Base-by-base conservation (phyloP, 1,140 invertebrate species). In the Uloborus diversus region DNA sequence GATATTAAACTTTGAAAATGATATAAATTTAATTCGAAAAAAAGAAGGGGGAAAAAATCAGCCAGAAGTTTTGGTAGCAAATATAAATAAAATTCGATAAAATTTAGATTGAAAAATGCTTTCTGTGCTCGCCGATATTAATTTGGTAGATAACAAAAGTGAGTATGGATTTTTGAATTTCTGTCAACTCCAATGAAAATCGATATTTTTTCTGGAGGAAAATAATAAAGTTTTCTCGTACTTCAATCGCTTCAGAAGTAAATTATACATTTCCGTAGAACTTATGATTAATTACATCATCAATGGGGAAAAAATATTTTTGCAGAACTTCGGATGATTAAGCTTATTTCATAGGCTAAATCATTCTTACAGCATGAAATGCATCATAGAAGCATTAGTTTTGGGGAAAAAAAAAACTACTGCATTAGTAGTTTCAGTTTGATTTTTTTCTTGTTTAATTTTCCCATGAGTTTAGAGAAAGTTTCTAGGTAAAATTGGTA, bases 241-340 rank as follows among this genome's bases (percentile, higher is more conserved):
- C 71, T 75, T 75, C 71, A 75, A 47, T 62, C 71, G 71, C 64
- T 49, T 75, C 20, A 62, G 17, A 64, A 75, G 64, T 62, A 64
- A 62, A 75, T 75, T 64, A 75, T 51, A 25, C 47, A 51, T 32
- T 75, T 75, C 71, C 71, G 71, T 32, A 32, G 13, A 47, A 75
- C 27, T 75, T 75, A 62, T 75, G 71, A 75, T 75, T 75, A 64
- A 75, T 75, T 75, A 27, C 57, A 51, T 25, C 25, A 71, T 75
- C 56, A 42, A 75, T 75, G 49, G 27, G 0, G 32, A 25, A 59
- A 14, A 75, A 73, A 7, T 42, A 42, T 42, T 42, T 42, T 5
- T 42, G n/a, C n/a, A n/a, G n/a, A n/a, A n/a, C n/a, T n/a, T n/a
- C n/a, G n/a, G n/a, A n/a, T n/a, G n/a, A n/a, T n/a, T n/a, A n/a